Evolutionary conservation across 2,797 vertebrate species (phyloP).

Genomic region (Dendrocincla tyrannina): DNA sequence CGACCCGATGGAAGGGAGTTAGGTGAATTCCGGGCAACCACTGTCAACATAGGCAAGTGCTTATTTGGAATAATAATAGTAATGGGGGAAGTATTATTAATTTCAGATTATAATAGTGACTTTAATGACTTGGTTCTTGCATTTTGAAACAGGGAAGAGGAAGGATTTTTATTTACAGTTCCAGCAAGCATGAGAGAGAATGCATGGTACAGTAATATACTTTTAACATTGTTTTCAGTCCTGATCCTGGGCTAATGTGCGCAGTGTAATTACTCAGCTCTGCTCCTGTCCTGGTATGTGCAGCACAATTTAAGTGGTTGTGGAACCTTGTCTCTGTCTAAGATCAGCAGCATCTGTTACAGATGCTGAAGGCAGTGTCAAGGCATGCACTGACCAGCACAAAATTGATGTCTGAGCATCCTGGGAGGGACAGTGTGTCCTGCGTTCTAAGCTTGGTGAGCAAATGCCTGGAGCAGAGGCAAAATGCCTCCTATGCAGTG

Average conservation of each 20-base stretch:
- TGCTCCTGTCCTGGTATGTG: neutral
- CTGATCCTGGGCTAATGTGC: neutral
- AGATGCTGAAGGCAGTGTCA: neutral
- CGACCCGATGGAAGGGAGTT: conserved; percentile 93
- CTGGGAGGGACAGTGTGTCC: neutral
- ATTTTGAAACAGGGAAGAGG: neutral
- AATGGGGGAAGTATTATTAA: neutral
- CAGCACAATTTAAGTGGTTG: neutral
- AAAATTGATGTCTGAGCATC: neutral
- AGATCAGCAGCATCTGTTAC: neutral
- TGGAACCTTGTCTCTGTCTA: neutral
- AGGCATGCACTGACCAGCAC: neutral
- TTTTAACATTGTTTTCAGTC: neutral
- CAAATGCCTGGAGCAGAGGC: neutral
- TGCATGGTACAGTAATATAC: fast-evolving
- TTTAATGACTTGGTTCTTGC: neutral
- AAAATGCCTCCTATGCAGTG: neutral
- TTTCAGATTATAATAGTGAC: neutral
- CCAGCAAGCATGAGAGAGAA: neutral
- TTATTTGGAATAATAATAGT: neutral
- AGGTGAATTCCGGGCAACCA: conserved; percentile 92
- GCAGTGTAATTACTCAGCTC: neutral
- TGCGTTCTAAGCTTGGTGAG: neutral
- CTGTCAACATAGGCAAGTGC: conserved; percentile 90
- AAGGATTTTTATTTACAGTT: neutral